phyloP scores from a whole-genome alignment of 1,140 invertebrate genomes.

The Arion vulgaris region DNA sequence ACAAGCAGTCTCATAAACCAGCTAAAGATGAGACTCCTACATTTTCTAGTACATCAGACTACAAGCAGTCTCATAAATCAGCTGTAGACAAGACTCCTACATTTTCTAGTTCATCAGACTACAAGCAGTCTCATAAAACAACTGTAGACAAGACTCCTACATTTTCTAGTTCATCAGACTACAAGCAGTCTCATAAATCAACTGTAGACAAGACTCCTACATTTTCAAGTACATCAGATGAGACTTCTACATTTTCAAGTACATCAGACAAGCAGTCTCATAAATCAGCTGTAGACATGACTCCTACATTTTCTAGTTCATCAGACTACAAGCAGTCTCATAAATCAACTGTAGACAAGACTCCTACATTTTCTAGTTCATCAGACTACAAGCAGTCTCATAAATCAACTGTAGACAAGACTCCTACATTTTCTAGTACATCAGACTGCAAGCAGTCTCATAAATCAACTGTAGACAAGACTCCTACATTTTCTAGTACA shows the following conservation, averaged over 20 bases:
- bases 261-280: background rate
- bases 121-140: background rate
- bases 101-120: background rate
- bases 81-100: background rate
- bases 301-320: background rate
- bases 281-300: background rate
- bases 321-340: background rate
- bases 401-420: background rate
- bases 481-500: background rate
- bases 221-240: no score
- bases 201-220: background rate
- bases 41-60: background rate
- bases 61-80: background rate
- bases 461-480: background rate
- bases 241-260: no score
- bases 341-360: background rate
- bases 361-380: background rate
- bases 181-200: background rate
- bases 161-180: background rate
- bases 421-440: background rate
- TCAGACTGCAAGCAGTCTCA: background rate
- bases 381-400: background rate
- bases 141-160: background rate
- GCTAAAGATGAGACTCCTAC: background rate
- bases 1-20: background rate